A percentile compares a stretch with the other conserved stretches of the same genome.
Conservation (phyloP, 2,113 vertebrate genomes). For the Oreotrochilus melanogaster region DNA sequence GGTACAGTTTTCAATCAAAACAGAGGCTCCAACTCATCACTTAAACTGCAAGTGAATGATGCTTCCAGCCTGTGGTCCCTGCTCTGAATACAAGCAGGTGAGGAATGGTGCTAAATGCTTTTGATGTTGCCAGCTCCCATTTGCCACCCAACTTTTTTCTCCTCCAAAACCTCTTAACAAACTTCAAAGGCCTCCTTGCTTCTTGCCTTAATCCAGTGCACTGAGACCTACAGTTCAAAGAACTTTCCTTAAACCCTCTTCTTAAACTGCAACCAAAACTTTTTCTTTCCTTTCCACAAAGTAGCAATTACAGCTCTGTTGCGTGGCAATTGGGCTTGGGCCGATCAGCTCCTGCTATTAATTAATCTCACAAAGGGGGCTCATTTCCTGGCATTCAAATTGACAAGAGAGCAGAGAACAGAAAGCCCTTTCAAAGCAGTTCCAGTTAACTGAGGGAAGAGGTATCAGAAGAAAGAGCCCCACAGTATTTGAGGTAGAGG, state of each 20-base stretch:
- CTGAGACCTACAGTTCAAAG: constrained; percentile 97
- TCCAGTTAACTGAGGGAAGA: constrained; percentile 88
- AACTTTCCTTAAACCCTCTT: constrained; percentile 88
- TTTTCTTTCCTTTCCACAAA: constrained; percentile 92
- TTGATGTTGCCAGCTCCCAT: constrained; percentile 92
- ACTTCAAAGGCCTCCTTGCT: constrained; percentile 95
- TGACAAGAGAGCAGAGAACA: constrained; percentile 92
- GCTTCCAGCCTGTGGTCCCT: constrained; percentile 70
- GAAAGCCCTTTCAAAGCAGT: constrained; percentile 92
- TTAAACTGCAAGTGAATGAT: constrained; percentile 36
- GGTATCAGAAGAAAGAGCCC: constrained; percentile 89
- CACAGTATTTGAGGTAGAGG: constrained; percentile 87
- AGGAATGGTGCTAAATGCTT: constrained; percentile 85
- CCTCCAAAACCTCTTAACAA: constrained; percentile 91
- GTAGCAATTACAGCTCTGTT: constrained; percentile 95
- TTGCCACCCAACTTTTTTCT: constrained; percentile 93
- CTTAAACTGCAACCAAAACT: constrained; percentile 95
- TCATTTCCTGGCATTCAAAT: constrained; percentile 98
- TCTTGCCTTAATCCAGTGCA: constrained; percentile 97
- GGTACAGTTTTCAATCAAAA: neutral
- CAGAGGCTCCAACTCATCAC: neutral
- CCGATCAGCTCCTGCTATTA: constrained; percentile 94
- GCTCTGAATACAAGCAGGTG: constrained; percentile 88
- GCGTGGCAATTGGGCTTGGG: constrained; percentile 86
- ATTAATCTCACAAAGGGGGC: constrained; percentile 98